Evolutionary conservation across 2,888 invertebrate species (phyloP), one percentile per base, ranked within the genome.

Genomic region (Standfussiana lucernea): DNA sequence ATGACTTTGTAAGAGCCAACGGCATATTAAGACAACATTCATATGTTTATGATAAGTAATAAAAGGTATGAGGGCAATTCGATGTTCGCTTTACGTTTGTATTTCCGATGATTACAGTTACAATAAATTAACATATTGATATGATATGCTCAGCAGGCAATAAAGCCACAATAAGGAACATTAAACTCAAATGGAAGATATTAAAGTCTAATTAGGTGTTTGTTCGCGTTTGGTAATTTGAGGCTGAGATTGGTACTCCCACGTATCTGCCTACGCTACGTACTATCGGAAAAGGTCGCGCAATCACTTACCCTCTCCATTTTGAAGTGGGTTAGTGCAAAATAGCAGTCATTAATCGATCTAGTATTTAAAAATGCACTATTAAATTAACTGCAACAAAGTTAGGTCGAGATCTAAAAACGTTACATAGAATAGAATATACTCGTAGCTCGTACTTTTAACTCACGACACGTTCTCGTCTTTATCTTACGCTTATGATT

Each of bases 181-280:
- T 77, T 64, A 71, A 75, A 80, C 76, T 72, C 13, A 77, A 75
- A 83, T 86, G 61, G 72, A 75, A 76, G 72, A 65, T 79, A 78
- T 85, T 77, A 79, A 75, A 77, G 62, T 21, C 42, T 83, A 79
- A 82, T 82, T 76, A 72, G 65, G 64, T 82, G 82, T 81, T 80
- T 76, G 77, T 79, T 72, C 71, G 67, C 61, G 81, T 77, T 77
- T 77, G 75, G 80, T 75, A 15, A 81, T 75, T 82, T 82, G 72
- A 59, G 61, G 65, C 53, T 71, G 21, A 78, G 78, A 75, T 88
- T 75, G 72, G 73, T 85, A 73, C 86, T 80, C 88, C 87, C 77
- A 87, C 86, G 24, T 64, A 35, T 75, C 86, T 59, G 67, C 88
- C 84, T 76, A 88, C 87, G 75, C 84, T 76, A 88, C 87, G 75